These are phyloP conservation scores for Engystomops pustulosus DNA, from an alignment of 2,113 vertebrate genomes.

Conservation along the genomic window DNA sequence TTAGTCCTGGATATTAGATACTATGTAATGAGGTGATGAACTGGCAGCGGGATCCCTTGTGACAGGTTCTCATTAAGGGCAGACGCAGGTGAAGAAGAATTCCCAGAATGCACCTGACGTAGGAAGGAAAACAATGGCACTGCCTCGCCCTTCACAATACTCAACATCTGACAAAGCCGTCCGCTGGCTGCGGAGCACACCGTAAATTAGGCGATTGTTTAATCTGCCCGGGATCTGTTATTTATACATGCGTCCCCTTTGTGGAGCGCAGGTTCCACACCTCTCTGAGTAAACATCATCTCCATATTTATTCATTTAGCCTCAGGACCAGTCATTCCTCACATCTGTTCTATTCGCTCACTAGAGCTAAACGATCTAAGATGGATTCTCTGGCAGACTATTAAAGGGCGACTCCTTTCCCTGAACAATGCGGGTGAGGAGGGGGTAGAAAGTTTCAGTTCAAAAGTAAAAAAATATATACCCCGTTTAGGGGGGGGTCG, in stretches of 20 bases:
- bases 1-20: neutral
- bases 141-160: neutral
- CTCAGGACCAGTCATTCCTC: neutral
- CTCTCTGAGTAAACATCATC: constrained; percentile 30
- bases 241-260: neutral
- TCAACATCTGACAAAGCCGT: neutral
- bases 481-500: too few relatives aligned
- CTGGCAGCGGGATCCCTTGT: neutral
- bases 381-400: neutral
- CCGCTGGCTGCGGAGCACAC: neutral
- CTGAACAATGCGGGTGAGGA: neutral
- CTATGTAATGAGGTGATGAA: constrained; percentile 5
- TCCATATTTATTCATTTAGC: neutral
- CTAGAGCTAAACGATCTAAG: neutral
- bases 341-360: constrained; percentile 39
- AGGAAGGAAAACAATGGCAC: neutral
- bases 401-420: neutral
- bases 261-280: neutral
- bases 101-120: neutral
- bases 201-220: constrained; percentile 16
- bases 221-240: neutral
- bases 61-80: neutral
- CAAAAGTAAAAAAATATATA: too few relatives aligned
- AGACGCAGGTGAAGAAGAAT: neutral
- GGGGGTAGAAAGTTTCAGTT: too few relatives aligned